Percentiles rank a stretch among this genome's conserved stretches.
Conservation (phyloP, 2,113 vertebrate genomes). For the Leuciscus idus region DNA sequence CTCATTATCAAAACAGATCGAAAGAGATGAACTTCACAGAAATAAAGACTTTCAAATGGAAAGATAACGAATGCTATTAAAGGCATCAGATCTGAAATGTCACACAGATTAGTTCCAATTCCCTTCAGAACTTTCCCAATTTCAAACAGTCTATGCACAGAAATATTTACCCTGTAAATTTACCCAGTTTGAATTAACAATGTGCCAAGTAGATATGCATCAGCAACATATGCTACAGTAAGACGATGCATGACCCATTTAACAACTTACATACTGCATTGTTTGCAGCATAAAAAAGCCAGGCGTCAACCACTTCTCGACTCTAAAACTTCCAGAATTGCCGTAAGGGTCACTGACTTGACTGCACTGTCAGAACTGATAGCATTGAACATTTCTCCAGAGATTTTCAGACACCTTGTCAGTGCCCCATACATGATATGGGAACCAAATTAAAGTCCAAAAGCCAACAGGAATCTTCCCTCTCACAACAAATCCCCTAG, state of each 20-base stretch:
- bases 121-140: conserved; percentile 1
- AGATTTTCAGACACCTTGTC: background rate
- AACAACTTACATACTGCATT: conserved; percentile 33
- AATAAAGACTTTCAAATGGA: conserved; percentile 35
- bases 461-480: conserved; percentile 10
- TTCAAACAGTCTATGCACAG: background rate
- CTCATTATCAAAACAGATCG: conserved; percentile 37
- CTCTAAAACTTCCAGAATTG: background rate
- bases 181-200: conserved; percentile 4
- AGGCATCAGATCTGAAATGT: conserved; percentile 30
- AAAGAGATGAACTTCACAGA: conserved; percentile 43
- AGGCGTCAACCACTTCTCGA: background rate
- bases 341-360: background rate
- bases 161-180: conserved; percentile 17
- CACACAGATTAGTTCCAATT: conserved; percentile 38
- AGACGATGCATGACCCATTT: background rate
- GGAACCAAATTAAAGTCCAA: conserved; percentile 10
- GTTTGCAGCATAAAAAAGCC: conserved; percentile 26
- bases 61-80: conserved; percentile 44
- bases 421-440: background rate
- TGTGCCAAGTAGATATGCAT: conserved; percentile 2
- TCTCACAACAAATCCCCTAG: background rate
- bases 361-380: background rate
- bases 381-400: conserved; percentile 1
- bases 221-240: conserved; percentile 7